Evolutionary conservation across 2,888 invertebrate genomes (phyloP).

Genomic region (Noctua janthe): DNA sequence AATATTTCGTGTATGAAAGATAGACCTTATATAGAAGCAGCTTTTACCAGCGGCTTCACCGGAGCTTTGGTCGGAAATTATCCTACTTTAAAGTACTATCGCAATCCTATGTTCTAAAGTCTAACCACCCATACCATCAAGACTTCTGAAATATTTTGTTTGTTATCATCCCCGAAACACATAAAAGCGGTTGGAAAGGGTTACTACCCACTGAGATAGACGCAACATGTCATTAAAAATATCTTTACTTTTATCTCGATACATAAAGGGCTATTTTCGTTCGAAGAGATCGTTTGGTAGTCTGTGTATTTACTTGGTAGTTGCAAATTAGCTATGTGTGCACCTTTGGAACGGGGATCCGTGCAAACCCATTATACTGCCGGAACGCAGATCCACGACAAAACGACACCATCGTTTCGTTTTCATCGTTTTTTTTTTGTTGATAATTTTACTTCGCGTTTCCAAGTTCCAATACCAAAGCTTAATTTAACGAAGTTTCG

Average conservation of each 20-base stretch:
- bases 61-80: no score
- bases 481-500: not conserved
- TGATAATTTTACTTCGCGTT: not conserved
- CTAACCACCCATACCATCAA: not conserved
- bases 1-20: no score
- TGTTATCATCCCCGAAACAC: conserved; percentile 28
- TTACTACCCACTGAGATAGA: conserved; percentile 18
- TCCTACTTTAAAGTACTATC: no score
- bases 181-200: conserved; percentile 28
- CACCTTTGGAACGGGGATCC: not conserved
- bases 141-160: not conserved
- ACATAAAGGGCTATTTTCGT: conserved; percentile 10
- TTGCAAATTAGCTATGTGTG: not conserved
- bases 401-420: no score
- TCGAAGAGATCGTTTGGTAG: conserved; percentile 9
- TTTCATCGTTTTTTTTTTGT: not conserved
- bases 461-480: not conserved
- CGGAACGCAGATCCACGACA: not conserved
- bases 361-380: no score
- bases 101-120: no score
- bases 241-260: conserved; percentile 19
- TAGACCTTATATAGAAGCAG: no score
- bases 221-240: conserved; percentile 26
- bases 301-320: not conserved
- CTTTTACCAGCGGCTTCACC: no score